Evolutionary conservation across 2,888 invertebrate genomes (phyloP).

Genomic region (Erpobdella octoculata): DNA sequence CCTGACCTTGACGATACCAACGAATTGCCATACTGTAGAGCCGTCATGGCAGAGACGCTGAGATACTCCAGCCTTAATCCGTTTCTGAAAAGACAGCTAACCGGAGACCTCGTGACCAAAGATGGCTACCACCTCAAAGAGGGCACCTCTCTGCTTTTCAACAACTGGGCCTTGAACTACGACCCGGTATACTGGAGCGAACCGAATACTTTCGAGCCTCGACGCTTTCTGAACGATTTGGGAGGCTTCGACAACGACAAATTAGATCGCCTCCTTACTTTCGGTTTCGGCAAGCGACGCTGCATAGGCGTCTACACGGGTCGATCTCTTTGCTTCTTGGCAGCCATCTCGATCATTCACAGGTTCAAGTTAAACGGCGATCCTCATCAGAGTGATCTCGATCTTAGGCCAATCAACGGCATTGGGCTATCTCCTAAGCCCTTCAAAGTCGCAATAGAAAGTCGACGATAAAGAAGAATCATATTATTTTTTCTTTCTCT

Average conservation of each 20-base stretch:
- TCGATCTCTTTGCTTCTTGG: conserved; percentile 15
- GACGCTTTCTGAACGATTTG: conserved; percentile 24
- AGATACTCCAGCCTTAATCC: conserved; percentile 27
- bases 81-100: conserved; percentile 29
- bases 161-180: conserved; percentile 30
- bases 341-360: conserved; percentile 8
- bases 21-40: conserved; percentile 28
- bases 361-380: conserved; percentile 4
- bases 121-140: conserved; percentile 6
- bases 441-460: conserved; percentile 11
- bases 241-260: conserved; percentile 19
- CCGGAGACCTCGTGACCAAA: conserved; percentile 18
- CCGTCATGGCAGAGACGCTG: conserved; percentile 28
- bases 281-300: conserved; percentile 31
- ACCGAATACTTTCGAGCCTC: conserved; percentile 27
- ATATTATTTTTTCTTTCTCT: no score
- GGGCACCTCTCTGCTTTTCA: conserved; percentile 27
- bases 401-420: conserved; percentile 23
- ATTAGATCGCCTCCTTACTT: conserved; percentile 26
- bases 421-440: conserved; percentile 29
- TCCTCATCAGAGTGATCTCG: neutral
- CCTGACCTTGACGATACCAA: conserved; percentile 11
- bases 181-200: conserved; percentile 19
- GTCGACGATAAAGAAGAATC: no score
- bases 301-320: conserved; percentile 32